Conservation (phyloP, 2,888 invertebrate species). For the Drosophila prostipennis region DNA sequence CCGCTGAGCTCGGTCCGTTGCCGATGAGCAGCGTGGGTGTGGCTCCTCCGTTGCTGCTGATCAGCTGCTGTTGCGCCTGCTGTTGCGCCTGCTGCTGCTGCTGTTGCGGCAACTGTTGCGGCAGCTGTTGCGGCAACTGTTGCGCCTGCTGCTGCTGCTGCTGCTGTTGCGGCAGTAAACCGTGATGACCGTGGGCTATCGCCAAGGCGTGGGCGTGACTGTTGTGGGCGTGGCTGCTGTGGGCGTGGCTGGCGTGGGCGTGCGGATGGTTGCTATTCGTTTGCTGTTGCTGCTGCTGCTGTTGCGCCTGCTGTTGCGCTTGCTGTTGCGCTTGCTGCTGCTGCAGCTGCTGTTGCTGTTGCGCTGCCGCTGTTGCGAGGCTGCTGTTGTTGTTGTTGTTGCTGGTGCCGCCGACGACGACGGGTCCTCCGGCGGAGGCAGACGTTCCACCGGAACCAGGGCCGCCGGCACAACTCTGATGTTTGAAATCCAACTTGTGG, state of each 20-base stretch:
- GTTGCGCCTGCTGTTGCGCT: slow-evolving; percentile 78
- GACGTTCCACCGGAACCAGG: slow-evolving; percentile 86
- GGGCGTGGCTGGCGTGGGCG: slow-evolving; percentile 42
- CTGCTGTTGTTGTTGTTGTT: slow-evolving; percentile 33
- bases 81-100: slow-evolving; percentile 57
- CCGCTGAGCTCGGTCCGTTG: slow-evolving; percentile 81
- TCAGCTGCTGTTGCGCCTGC: slow-evolving; percentile 48
- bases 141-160: slow-evolving; percentile 58
- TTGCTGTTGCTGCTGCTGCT: slow-evolving; percentile 60
- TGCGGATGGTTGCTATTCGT: slow-evolving; percentile 24
- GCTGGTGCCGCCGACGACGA: slow-evolving; percentile 64
- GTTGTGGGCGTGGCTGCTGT: slow-evolving; percentile 17
- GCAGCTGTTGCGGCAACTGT: slow-evolving; percentile 58
- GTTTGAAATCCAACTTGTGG: slow-evolving; percentile 94
- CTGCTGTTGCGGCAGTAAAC: slow-evolving; percentile 53
- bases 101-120: slow-evolving; percentile 49
- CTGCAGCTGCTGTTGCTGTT: slow-evolving; percentile 45
- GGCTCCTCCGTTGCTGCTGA: slow-evolving; percentile 49
- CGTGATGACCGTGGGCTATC: slow-evolving; percentile 62
- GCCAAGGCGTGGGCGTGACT: slow-evolving; percentile 52
- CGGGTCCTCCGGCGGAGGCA: slow-evolving; percentile 72
- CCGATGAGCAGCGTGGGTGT: slow-evolving; percentile 78
- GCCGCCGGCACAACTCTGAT: slow-evolving; percentile 90
- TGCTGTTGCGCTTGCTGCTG: slow-evolving; percentile 34
- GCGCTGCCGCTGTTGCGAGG: slow-evolving; percentile 28